Base-by-base conservation (phyloP, 2,888 invertebrate species). In the Lycophotia porphyrea region DNA sequence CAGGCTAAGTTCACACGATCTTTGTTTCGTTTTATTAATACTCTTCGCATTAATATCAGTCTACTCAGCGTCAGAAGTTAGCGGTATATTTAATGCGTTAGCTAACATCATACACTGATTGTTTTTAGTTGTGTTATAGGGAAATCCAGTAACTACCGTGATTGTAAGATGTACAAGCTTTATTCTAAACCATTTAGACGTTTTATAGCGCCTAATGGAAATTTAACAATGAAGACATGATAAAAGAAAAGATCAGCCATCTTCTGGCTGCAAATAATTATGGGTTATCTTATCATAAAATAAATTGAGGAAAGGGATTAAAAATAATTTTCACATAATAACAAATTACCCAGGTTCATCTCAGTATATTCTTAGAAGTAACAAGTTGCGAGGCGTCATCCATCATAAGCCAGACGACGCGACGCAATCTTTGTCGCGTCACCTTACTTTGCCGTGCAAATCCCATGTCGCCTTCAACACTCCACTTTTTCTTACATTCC, bases 401-500 rank as follows among this genome's bases (percentile, higher is more conserved):
- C 87, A 92, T 91, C 90, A 90, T 80, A 76, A 79, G n/a, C 71
- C 72, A 81, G 79, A 84, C 55, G 84, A 88, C 82, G 84, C 55
- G 84, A 88, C 82, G 84, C 85, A 91, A 90, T 91, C 84, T 88
- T 84, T 83, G 60, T 78, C 74, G 77, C 81, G 72, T 84, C 85
- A 84, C 68, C 66, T 86, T 71, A 74, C 64, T 79, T 64, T 72
- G 85, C 82, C 76, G 84, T 76, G 83, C 84, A 84, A 88, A 87
- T 88, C 89, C 76, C 71, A 78, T 81, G 74, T 81, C 74, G 74
- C 63, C 71, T 79, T 84, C 78, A 70, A 79, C 81, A 78, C 84
- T 83, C 83, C 81, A 89, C 81, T 92, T 93, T 94, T 93, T 91
- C 89, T 87, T 80, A 88, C 94, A 94, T 95, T 95, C 94, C 88